Evolutionary conservation across 2,888 invertebrate species (phyloP).

Genomic region (Aphodius granarius): DNA sequence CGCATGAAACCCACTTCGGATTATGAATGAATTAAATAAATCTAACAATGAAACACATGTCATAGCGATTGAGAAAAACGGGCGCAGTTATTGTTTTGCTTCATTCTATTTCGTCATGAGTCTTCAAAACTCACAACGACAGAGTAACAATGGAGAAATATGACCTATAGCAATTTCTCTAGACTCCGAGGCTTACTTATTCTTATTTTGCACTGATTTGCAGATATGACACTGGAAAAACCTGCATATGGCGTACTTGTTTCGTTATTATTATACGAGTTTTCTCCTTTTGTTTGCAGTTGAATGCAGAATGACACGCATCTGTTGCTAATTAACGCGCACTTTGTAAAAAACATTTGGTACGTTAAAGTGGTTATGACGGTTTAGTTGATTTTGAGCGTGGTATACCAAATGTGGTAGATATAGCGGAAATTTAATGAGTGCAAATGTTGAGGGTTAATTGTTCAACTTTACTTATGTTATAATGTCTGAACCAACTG

Average conservation of each 20-base stretch:
- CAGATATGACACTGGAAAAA: background rate
- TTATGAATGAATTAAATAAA: background rate
- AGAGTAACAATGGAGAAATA: background rate
- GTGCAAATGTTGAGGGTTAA: background rate
- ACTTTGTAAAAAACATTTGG: background rate
- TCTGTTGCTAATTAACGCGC: background rate
- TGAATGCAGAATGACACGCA: background rate
- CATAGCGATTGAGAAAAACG: background rate
- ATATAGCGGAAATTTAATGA: background rate
- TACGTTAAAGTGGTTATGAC: background rate
- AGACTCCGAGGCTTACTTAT: too few species aligned
- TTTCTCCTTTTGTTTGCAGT: background rate
- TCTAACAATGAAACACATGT: background rate
- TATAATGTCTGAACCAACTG: too few species aligned
- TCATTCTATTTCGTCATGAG: background rate
- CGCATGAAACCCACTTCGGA: background rate
- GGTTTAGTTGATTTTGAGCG: background rate
- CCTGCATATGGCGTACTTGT: background rate
- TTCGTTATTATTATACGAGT: background rate
- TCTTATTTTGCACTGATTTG: background rate
- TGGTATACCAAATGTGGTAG: background rate
- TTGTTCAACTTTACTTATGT: background rate
- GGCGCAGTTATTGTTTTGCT: background rate
- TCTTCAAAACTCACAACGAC: background rate
- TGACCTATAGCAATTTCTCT: background rate